Evolutionary conservation across 2,888 invertebrate species (phyloP).

Genomic region (Ormyrus rosae): DNA sequence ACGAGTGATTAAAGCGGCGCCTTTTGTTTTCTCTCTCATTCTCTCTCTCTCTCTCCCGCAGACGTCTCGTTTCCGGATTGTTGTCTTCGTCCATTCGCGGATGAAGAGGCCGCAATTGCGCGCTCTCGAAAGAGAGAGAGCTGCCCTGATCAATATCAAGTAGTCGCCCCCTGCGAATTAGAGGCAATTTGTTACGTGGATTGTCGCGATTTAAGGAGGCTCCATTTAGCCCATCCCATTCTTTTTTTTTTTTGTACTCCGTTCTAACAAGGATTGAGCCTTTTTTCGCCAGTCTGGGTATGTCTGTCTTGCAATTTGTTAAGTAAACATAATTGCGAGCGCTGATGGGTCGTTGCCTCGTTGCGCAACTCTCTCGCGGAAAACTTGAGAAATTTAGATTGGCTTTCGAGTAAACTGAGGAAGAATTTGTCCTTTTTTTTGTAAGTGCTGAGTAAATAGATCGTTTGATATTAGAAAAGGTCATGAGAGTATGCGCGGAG

Average conservation of each 20-base stretch:
- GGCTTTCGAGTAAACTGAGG: no score
- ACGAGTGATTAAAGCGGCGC: not conserved
- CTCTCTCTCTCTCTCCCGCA: not conserved
- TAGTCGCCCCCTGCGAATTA: conserved; percentile 35
- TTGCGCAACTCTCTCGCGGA: conserved; percentile 22
- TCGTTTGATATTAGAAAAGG: no score
- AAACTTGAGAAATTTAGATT: not conserved
- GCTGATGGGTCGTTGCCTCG: conserved; percentile 33
- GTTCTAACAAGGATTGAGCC: not conserved
- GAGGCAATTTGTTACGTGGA: conserved; percentile 43
- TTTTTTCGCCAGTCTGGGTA: not conserved
- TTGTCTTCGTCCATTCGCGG: not conserved
- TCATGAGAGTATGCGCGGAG: no score
- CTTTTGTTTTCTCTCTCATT: not conserved
- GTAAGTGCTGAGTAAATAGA: no score
- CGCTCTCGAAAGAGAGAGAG: not conserved
- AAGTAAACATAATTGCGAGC: conserved; percentile 38
- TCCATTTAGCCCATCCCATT: not conserved
- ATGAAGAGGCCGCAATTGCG: conserved; percentile 8
- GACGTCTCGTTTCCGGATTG: conserved; percentile 26
- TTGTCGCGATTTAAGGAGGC: conserved; percentile 49
- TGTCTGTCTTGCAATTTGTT: conserved; percentile 37
- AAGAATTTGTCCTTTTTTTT: no score
- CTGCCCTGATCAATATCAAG: conserved; percentile 8
- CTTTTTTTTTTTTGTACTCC: not conserved